A percentile compares a stretch with the other conserved stretches of the same genome.
phyloP scores from a whole-genome alignment of 92 coral and sea anemone genomes.

The Actinernus sp. region DNA sequence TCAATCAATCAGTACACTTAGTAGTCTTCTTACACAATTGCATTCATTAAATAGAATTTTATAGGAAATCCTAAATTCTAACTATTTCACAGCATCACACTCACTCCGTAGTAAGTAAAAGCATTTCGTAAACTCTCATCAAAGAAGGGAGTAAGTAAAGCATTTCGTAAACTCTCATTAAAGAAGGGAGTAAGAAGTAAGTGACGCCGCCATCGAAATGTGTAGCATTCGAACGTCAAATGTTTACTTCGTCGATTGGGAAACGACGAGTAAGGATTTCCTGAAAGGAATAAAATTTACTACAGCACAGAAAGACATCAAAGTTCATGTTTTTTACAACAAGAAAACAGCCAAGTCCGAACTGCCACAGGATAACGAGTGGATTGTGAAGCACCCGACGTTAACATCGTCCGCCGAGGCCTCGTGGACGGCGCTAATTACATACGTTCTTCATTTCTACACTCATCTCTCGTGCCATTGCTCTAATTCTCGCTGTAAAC shows the following conservation, averaged over 20 bases:
- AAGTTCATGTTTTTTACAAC: conserved; percentile 84
- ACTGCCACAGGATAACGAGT: conserved; percentile 68
- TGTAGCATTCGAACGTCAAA: conserved; percentile 68
- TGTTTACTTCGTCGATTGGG: conserved; percentile 88
- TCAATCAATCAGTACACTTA: too few relatives aligned
- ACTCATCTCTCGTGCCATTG: conserved; percentile 78
- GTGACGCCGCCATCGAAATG: too few relatives aligned
- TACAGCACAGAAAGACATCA: conserved; percentile 62
- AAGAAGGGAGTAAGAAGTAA: too few relatives aligned
- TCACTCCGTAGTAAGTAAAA: too few relatives aligned
- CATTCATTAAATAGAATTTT: too few relatives aligned
- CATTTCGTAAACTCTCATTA: too few relatives aligned
- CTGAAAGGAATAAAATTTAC: conserved; percentile 78
- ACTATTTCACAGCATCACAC: too few relatives aligned
- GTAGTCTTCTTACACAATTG: too few relatives aligned
- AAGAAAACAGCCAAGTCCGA: conserved; percentile 65
- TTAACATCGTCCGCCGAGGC: conserved; percentile 79
- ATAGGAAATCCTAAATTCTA: too few relatives aligned
- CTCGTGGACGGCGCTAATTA: conserved; percentile 85
- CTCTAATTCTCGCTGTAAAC: conserved; percentile 61
- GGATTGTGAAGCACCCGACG: conserved; percentile 81
- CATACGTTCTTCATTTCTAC: conserved; percentile 83
- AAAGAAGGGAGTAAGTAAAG: too few relatives aligned
- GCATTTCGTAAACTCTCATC: too few relatives aligned
- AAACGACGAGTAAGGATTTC: conserved; percentile 80